Conservation (phyloP, 1,140 invertebrate species). For the Arion vulgaris region DNA sequence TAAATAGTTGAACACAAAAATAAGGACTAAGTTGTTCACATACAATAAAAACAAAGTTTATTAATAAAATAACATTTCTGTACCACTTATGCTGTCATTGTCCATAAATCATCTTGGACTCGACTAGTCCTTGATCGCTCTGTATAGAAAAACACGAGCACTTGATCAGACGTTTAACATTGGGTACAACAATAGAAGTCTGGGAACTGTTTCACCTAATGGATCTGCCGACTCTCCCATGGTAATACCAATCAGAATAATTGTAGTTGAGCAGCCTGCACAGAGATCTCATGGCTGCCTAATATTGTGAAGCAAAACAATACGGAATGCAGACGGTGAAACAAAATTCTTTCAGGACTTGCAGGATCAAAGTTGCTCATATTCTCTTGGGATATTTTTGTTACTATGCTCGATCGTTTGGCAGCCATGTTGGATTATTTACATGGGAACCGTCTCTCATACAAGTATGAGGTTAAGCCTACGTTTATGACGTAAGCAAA, state of each 20-base stretch:
- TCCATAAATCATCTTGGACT: no score
- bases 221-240: background rate
- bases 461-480: no score
- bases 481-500: no score
- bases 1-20: slow-evolving; percentile 7
- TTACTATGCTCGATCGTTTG: background rate
- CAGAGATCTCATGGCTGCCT: background rate
- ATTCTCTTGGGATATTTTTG: background rate
- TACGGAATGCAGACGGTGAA: background rate
- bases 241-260: background rate
- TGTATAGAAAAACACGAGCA: no score
- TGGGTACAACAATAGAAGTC: no score
- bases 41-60: no score
- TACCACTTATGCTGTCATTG: no score
- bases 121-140: no score
- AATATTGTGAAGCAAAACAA: background rate
- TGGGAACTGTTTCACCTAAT: background rate
- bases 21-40: slow-evolving; percentile 15
- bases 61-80: no score
- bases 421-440: background rate
- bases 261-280: background rate
- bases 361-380: background rate
- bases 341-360: background rate
- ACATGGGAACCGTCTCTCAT: background rate
- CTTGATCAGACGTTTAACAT: no score